Evolutionary conservation across 2,113 vertebrate genomes (phyloP).

Genomic region (Fregata magnificens): DNA sequence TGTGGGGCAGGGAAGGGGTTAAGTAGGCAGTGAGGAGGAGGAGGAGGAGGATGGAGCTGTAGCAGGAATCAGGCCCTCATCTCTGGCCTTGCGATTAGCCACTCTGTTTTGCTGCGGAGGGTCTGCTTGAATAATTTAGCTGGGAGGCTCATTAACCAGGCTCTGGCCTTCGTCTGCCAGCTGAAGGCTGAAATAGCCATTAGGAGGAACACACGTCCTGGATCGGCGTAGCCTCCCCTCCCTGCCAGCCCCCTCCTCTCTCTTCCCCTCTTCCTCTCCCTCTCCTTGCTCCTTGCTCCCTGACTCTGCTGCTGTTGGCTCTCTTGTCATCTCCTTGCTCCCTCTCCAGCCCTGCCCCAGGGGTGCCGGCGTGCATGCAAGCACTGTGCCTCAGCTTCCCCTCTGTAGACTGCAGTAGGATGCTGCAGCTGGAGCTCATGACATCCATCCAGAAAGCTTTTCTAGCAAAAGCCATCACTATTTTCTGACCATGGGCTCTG

Average conservation of each 20-base stretch:
- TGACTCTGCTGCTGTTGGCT: neutral
- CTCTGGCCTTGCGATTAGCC: neutral
- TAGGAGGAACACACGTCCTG: neutral
- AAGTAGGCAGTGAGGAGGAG: neutral
- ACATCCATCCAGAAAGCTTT: neutral
- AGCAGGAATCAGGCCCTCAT: neutral
- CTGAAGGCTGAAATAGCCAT: conserved; percentile 61
- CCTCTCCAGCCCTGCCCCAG: neutral
- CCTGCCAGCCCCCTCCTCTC: neutral
- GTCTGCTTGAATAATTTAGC: conserved; percentile 54
- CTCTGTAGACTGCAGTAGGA: neutral
- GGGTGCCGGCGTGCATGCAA: accelerated
- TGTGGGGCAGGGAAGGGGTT: neutral
- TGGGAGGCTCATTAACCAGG: conserved; percentile 25
- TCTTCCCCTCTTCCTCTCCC: neutral
- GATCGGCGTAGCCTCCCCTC: neutral
- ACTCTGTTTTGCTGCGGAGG: neutral
- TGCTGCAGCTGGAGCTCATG: neutral
- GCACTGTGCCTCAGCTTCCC: neutral
- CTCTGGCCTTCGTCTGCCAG: conserved; percentile 55
- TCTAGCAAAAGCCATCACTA: neutral
- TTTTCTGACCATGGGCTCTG: neutral
- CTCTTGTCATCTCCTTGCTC: neutral
- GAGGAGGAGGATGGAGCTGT: neutral
- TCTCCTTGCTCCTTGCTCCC: neutral